phyloP scores from a whole-genome alignment of 2,797 vertebrate species.

The Salmo trutta region DNA sequence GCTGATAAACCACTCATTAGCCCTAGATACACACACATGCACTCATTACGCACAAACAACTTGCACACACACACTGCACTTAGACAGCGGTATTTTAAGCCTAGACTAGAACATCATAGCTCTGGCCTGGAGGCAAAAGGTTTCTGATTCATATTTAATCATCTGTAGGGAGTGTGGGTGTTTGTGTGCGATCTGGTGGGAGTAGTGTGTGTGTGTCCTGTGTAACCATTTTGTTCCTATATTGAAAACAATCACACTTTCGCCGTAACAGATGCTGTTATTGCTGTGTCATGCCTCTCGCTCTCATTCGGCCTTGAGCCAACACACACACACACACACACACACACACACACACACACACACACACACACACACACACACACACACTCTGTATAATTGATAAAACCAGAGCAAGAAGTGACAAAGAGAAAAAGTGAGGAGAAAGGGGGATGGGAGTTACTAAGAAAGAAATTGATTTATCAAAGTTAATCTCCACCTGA shows the following conservation, averaged over 20 bases:
- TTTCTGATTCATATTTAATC: not conserved
- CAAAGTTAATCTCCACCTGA: conserved; percentile 49
- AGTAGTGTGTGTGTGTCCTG: not conserved
- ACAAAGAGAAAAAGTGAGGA: conserved; percentile 23
- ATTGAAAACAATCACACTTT: conserved; percentile 62
- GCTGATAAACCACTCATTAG: conserved; percentile 57
- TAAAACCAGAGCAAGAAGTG: not conserved
- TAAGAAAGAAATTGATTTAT: conserved; percentile 39
- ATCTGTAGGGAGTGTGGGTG: not conserved
- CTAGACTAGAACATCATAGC: not conserved
- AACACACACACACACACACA: not conserved
- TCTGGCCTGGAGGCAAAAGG: no score
- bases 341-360: conserved; percentile 15
- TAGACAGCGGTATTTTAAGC: not conserved
- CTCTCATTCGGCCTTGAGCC: conserved; percentile 54
- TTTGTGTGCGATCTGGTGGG: not conserved
- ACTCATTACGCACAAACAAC: not conserved
- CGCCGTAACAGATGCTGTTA: conserved; percentile 42
- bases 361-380: conserved; percentile 19
- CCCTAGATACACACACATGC: conserved; percentile 13
- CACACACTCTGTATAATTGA: not conserved
- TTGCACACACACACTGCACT: not conserved
- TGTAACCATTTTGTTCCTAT: conserved; percentile 39
- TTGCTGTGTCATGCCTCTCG: conserved; percentile 24
- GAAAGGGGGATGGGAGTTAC: conserved; percentile 17